phyloP scores from a whole-genome alignment of 1,140 invertebrate genomes.

The Nixonia krombeini region DNA sequence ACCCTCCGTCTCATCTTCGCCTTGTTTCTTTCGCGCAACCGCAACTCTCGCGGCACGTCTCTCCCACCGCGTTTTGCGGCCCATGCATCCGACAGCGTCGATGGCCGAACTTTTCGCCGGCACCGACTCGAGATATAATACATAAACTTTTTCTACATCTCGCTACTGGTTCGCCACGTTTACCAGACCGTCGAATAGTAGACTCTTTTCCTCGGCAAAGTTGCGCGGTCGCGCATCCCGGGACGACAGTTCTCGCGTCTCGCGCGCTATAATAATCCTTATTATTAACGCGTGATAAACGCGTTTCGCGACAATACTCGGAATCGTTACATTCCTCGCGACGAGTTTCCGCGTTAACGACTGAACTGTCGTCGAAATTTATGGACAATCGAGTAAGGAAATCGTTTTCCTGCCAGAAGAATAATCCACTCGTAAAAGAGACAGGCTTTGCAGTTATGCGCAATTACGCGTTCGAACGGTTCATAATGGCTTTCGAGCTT shows the following conservation, averaged over 20 bases:
- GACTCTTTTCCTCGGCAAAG: background rate
- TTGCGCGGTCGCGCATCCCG: constrained; percentile 14
- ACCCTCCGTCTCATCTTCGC: constrained; percentile 16
- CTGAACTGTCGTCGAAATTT: constrained; percentile 44
- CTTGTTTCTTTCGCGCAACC: constrained; percentile 5
- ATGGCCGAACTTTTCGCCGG: constrained; percentile 13
- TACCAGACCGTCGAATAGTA: too few species aligned
- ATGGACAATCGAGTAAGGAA: constrained; percentile 45
- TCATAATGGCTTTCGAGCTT: constrained; percentile 56
- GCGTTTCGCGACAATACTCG: constrained; percentile 14
- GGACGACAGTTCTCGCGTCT: constrained; percentile 31
- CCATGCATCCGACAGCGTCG: background rate
- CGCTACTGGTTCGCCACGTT: too few species aligned
- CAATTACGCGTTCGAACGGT: constrained; percentile 61
- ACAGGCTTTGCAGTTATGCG: constrained; percentile 55
- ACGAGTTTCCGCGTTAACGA: constrained; percentile 38
- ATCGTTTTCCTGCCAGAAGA: constrained; percentile 40
- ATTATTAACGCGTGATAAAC: constrained; percentile 3
- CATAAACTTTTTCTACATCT: too few species aligned
- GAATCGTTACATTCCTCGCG: constrained; percentile 18
- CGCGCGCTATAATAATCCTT: constrained; percentile 22
- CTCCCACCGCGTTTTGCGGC: background rate
- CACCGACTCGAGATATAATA: too few species aligned
- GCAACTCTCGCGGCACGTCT: constrained; percentile 8
- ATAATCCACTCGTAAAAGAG: constrained; percentile 38